Base-by-base conservation (phyloP, 2,888 invertebrate genomes). In the Nephrotoma flavescens region DNA sequence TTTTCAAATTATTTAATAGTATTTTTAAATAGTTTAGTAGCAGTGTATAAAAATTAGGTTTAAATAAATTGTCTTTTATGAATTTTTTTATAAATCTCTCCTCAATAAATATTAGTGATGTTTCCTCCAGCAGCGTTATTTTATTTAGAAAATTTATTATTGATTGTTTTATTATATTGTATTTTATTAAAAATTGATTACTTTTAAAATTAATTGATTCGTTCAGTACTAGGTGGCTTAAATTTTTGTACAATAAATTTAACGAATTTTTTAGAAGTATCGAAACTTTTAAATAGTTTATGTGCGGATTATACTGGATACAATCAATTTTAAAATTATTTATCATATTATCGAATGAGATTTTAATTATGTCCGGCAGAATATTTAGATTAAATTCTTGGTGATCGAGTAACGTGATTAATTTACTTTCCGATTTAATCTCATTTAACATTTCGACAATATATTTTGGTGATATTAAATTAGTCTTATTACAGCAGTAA, bases 351-450 rank as follows among this genome's bases (percentile, higher is more conserved):
- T 93, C 92, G 87, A 93, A 92, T 0, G 93, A 90, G 9, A 93
- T 91, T 89, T 92, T 92, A 87, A 94, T 93, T 87, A 93, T 92
- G 4, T 93, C 91, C 42, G 90, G 90, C 6, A 94, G 89, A 71
- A 94, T 91, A 89, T 92, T 92, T 87, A 92, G 92, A 89, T 93
- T 92, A 88, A 93, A 93, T 88, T 92, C 92, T 3, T 91, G 90
- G 86, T 92, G 92, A 0, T 90, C 89, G 90, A 94, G 92, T 86
- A 94, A 91, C 41, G 92, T 91, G 88, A 90, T 92, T 89, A 93
- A 89, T 89, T 91, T 91, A 47, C 90, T 89, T 88, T 91, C 91
- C 87, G 91, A 91, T 88, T 90, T 91, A 86, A 92, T 91, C 88
- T 91, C 91, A 87, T 87, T 86, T 41, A 88, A 52, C 57, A 88